phyloP scores from a whole-genome alignment of 2,888 invertebrate species.

The Choristoneura rosaceana region DNA sequence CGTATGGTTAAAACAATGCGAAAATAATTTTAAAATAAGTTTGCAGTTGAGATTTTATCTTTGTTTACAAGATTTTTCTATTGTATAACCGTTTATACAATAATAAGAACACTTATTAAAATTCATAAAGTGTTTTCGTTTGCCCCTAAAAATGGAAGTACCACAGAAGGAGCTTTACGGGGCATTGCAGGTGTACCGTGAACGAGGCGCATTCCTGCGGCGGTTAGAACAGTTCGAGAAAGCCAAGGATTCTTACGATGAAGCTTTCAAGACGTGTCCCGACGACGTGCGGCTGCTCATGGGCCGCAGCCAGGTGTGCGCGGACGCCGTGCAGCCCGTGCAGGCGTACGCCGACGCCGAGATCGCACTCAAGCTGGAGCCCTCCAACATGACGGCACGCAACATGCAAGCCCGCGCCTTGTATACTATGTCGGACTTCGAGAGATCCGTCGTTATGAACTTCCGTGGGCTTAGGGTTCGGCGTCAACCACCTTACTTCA shows the following conservation, averaged over 20 bases:
- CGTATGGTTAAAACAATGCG: too few relatives aligned
- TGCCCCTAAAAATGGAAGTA: conserved; percentile 65
- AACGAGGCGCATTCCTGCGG: conserved; percentile 73
- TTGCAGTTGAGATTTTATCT: too few relatives aligned
- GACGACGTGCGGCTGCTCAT: conserved; percentile 73
- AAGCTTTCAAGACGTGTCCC: conserved; percentile 65
- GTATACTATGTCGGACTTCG: conserved; percentile 80
- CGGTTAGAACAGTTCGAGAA: conserved; percentile 78
- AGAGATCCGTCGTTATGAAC: conserved; percentile 76
- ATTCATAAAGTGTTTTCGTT: background rate
- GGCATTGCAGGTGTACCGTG: conserved; percentile 75
- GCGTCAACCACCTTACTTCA: conserved; percentile 75
- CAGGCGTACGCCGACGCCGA: conserved; percentile 78
- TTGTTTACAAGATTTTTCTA: background rate
- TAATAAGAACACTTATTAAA: background rate
- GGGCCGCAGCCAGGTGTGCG: conserved; percentile 76
- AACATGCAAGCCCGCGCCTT: conserved; percentile 78
- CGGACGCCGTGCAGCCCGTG: conserved; percentile 73
- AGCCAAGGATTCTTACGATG: conserved; percentile 74
- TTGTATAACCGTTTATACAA: background rate
- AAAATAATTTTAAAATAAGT: too few relatives aligned
- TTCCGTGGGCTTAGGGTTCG: conserved; percentile 67
- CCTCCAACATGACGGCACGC: conserved; percentile 74
- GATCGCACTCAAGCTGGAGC: conserved; percentile 72
- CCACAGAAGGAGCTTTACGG: conserved; percentile 64